Conservation (phyloP, 2,888 invertebrate species). For the Steinernema carpocapsae region DNA sequence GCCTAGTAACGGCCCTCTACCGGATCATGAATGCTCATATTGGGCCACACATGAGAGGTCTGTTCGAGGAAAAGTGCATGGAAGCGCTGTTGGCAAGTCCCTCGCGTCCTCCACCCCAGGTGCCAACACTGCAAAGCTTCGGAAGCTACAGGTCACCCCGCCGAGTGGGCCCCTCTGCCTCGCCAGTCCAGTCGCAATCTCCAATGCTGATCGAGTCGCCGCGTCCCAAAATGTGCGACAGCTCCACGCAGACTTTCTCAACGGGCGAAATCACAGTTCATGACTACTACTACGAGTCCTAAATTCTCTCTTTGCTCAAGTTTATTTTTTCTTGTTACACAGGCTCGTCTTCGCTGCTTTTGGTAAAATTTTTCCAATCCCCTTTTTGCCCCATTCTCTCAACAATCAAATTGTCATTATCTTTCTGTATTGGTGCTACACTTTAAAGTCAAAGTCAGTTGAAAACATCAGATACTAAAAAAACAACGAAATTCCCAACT, state of each 20-base stretch:
- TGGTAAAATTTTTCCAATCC: constrained; percentile 6
- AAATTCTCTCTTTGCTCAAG: constrained; percentile 9
- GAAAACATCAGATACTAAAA: constrained; percentile 5
- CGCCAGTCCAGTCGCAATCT: constrained; percentile 31
- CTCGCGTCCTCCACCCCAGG: constrained; percentile 58
- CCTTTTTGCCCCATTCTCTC: neutral
- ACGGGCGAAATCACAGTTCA: constrained; percentile 73
- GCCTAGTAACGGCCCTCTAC: constrained; percentile 61
- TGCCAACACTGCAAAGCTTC: constrained; percentile 46
- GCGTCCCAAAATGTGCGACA: constrained; percentile 59
- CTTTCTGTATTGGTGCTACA: constrained; percentile 17
- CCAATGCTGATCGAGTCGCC: constrained; percentile 36
- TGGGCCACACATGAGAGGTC: constrained; percentile 57
- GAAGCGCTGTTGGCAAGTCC: constrained; percentile 44
- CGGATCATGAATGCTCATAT: constrained; percentile 62
- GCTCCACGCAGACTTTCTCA: constrained; percentile 66
- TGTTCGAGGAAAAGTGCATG: constrained; percentile 64
- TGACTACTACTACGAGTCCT: constrained; percentile 64
- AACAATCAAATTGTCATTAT: neutral
- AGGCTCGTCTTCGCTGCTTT: constrained; percentile 31
- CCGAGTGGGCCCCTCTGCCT: constrained; percentile 59
- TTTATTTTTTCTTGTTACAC: neutral
- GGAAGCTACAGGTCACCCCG: constrained; percentile 40
- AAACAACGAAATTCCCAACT: neutral
- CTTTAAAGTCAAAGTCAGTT: constrained; percentile 15